Evolutionary conservation across 2,888 invertebrate genomes (phyloP), one percentile per base, ranked within the genome.

Genomic region (Nephrotoma flavescens): DNA sequence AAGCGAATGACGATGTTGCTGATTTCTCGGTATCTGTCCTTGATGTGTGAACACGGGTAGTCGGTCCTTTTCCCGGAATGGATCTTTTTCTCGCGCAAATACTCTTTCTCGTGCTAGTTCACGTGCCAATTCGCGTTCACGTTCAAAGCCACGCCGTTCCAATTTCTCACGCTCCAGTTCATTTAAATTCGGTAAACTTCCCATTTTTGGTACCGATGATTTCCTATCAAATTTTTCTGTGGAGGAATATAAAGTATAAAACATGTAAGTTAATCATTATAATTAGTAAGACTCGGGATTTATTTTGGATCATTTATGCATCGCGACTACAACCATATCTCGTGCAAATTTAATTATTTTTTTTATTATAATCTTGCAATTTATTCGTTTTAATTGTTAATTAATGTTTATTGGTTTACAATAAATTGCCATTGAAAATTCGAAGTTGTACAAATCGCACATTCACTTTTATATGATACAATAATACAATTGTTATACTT

Each of bases 161-260:
- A 83, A 52, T 42, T 83, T 86, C 41, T 90, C 90, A 83, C 90
- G 89, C 88, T 93, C 93, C 89, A 95, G 91, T 89, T 94, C 94
- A 89, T 94, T 94, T 87, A 95, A 90, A 91, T 95, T 94, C 88
- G 95, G 95, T 89, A 95, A 90, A 89, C 94, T 94, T 86, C 95
- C 94, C 95, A 95, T 95, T 42, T 87, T 89, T 85, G 6, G 6
- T 31, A 31, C 2, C 31, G 31, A 31, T 42, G 83, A 83, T 41
- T 1, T 83, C n/a, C 41, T 41, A 2, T 83, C 41, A 12, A 83
- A 83, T 83, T n/a, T 47, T 4, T 47, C 11, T 47, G 11, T 47
- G 47, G 47, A n/a, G 47, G 4, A 2, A 47, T 12, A 47, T 9
- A 47, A 47, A 47, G 47, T 12, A 47, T 12, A 47, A n/a, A 47